phyloP scores from a whole-genome alignment of 2,888 invertebrate genomes.

The Barypeithes pellucidus region DNA sequence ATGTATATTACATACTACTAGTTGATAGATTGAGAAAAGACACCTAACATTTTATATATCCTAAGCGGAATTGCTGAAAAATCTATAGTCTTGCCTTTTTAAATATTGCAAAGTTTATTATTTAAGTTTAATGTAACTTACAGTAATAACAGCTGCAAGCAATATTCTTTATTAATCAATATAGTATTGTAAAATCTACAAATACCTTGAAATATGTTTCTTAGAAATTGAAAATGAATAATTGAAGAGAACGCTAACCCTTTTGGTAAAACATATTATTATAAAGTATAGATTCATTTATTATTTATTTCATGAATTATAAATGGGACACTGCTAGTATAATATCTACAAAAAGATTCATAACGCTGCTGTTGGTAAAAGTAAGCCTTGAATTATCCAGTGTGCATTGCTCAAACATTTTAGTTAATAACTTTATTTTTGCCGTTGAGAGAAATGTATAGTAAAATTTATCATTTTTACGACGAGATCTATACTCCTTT shows the following conservation, averaged over 20 bases:
- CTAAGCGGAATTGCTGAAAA: too few species aligned
- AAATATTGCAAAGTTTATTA: too few species aligned
- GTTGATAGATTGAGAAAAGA: too few species aligned
- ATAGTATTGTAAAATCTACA: not conserved
- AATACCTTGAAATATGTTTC: not conserved
- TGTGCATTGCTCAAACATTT: not conserved
- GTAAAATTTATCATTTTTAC: too few species aligned
- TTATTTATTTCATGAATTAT: conserved; percentile 9
- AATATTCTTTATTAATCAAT: not conserved
- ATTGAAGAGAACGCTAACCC: conserved; percentile 6
- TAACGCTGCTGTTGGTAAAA: not conserved
- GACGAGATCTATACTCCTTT: too few species aligned
- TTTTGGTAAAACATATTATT: conserved; percentile 7
- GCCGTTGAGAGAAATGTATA: too few species aligned
- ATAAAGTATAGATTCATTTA: conserved; percentile 9
- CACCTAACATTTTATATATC: too few species aligned
- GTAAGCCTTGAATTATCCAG: not conserved
- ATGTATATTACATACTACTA: too few species aligned
- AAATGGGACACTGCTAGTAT: not conserved
- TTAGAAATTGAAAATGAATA: not conserved
- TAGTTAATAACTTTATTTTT: too few species aligned
- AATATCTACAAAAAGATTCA: not conserved
- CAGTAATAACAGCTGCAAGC: not conserved
- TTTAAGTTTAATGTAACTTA: too few species aligned
- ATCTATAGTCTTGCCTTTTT: too few species aligned